phyloP scores from a whole-genome alignment of 1,140 invertebrate species.

The Ptiloglossa arizonensis region DNA sequence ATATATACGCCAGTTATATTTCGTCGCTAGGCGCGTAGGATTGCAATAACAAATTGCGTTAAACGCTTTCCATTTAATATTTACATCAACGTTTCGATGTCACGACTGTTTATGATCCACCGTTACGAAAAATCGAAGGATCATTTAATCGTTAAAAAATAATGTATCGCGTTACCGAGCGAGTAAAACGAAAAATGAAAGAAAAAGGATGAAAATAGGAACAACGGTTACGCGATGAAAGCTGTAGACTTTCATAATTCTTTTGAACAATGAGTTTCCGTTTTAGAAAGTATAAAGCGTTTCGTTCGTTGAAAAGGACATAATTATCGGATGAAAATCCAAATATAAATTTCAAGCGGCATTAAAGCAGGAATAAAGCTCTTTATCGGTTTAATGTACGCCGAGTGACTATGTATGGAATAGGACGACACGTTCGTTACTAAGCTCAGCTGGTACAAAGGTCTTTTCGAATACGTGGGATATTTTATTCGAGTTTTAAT shows the following conservation, averaged over 20 bases:
- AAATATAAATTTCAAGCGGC: background rate
- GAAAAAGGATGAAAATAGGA: background rate
- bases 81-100: background rate
- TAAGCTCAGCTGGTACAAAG: too few relatives aligned
- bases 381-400: too few relatives aligned
- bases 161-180: background rate
- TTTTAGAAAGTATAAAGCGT: background rate
- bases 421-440: too few relatives aligned
- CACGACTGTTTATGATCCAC: background rate
- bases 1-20: background rate
- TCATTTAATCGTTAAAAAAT: background rate
- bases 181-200: background rate
- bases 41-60: constrained; percentile 25
- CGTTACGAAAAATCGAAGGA: background rate
- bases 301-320: background rate
- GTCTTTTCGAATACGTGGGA: too few relatives aligned
- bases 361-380: background rate
- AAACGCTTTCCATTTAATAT: constrained; percentile 23
- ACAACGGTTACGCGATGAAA: background rate
- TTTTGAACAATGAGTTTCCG: background rate
- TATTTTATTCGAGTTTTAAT: too few relatives aligned
- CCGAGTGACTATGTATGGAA: too few relatives aligned
- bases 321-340: constrained; percentile 4
- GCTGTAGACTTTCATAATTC: constrained; percentile 1
- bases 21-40: background rate